A percentile compares a stretch with the other conserved stretches of the same genome.
Evolutionary conservation across 2,113 vertebrate genomes (phyloP).

Genomic region (Otus sunia): DNA sequence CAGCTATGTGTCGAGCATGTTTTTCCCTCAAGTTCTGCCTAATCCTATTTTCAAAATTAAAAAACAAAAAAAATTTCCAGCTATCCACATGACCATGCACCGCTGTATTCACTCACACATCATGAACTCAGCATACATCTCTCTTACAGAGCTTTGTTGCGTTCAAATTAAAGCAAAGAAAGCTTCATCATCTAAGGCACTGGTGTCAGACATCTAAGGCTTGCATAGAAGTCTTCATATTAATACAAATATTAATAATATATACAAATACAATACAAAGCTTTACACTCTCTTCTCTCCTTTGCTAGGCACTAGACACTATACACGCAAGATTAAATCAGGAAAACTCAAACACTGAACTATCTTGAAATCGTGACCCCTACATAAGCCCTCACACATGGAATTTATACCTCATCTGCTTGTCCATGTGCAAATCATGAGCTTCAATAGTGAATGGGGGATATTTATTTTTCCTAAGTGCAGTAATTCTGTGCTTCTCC

Average conservation of each 20-base stretch:
- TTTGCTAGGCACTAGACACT: background rate
- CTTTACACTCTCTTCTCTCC: background rate
- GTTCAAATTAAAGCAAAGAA: background rate
- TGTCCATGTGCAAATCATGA: background rate
- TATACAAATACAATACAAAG: background rate
- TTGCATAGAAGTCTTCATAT: background rate
- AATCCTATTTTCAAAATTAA: constrained; percentile 72
- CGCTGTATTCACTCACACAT: background rate
- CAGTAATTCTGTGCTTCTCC: background rate
- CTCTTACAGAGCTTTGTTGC: background rate
- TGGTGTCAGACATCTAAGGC: background rate
- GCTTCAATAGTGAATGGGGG: background rate
- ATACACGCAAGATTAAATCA: background rate
- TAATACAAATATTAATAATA: background rate
- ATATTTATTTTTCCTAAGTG: background rate
- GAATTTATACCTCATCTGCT: background rate
- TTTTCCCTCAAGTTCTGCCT: constrained; percentile 93
- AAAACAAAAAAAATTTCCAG: background rate
- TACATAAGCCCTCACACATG: background rate
- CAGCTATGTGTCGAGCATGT: constrained; percentile 88
- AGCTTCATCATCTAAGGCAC: background rate
- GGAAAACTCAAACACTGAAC: background rate
- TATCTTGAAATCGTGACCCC: background rate
- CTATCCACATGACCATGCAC: background rate
- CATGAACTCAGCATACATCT: background rate